Evolutionary conservation across 2,797 vertebrate species (phyloP).

Genomic region (Menidia menidia): DNA sequence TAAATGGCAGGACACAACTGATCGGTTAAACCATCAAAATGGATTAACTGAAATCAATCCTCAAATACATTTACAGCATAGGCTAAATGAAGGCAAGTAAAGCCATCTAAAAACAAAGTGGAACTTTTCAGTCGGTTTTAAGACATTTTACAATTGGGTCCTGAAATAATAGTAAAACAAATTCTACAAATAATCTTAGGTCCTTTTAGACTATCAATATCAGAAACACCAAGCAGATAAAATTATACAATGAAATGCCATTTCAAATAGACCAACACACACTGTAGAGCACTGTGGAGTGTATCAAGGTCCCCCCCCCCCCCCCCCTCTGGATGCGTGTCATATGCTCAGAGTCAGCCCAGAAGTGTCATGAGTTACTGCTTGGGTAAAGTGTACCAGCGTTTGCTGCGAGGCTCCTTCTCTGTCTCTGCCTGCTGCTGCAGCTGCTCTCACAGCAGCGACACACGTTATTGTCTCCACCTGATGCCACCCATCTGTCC

Average conservation of each 20-base stretch:
- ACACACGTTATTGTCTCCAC: constrained; percentile 76
- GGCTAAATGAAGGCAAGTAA: constrained; percentile 32
- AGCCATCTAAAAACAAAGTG: constrained; percentile 35
- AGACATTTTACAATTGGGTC: too few relatives aligned
- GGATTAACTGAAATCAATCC: constrained; percentile 44
- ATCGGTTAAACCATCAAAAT: constrained; percentile 44
- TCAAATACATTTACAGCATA: constrained; percentile 3
- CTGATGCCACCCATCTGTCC: constrained; percentile 78
- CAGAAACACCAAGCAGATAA: too few relatives aligned
- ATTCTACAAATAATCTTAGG: too few relatives aligned
- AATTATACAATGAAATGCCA: too few relatives aligned
- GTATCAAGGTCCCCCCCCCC: not conserved
- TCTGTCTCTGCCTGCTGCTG: constrained; percentile 22
- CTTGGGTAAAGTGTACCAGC: constrained; percentile 47
- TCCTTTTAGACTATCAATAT: not conserved
- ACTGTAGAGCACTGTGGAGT: not conserved
- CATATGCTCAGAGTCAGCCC: constrained; percentile 15
- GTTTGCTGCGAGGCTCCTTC: constrained; percentile 47
- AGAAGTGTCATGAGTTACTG: constrained; percentile 1
- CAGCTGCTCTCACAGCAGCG: constrained; percentile 73
- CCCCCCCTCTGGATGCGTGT: not conserved
- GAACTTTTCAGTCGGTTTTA: not conserved
- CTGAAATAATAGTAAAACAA: too few relatives aligned
- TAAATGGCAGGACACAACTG: not conserved
- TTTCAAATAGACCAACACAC: not conserved